Evolutionary conservation across 35 echinoderm and acorn worm species (phyloP), one percentile per base, ranked within the genome.

Genomic region (Lytechinus pictus): DNA sequence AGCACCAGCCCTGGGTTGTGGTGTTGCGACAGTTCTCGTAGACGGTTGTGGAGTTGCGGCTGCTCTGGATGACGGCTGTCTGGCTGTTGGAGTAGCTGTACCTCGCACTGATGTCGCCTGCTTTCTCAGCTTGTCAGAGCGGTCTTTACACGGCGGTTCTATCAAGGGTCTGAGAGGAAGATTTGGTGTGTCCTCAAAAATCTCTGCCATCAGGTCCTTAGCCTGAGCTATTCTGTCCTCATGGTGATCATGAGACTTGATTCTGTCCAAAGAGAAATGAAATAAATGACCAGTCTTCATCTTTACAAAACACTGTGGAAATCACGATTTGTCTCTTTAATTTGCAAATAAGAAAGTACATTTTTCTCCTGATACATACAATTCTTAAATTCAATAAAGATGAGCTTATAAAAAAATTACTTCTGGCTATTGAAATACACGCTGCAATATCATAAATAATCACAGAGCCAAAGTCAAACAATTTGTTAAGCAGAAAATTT

Each of bases 221-320:
- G 98, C 98, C 55, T 96, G 92, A 79, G 96, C 97, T 4, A 97
- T 88, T 94, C 98, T 96, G 54, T 98, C 98, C 54, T 96, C 86
- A 92, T 96, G 92, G 55, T 97, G 55, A 21, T 97, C 97, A 21
- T 94, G 94, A 61, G 86, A 66, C 54, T 86, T 97, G 21, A 53
- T 86, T 86, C 96, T 97, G 87, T 27, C 44, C 27, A 60, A 28
- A 57, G n/a, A 52, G 87, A 96, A 56, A 95, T 28, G 87, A 24
- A 96, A 54, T 14, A 79, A 79, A 24, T 79, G 66, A 79, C 24
- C 33, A 44, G 33, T 44, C 33, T 1, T 44, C 33, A 0, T 79
- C 19, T 79, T 19, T 79, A 79, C 66, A 79, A 79, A 79, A 72
- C 2, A 14, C 3, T 72, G 61, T 21, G 61, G 16, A 24, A 72